phyloP scores from a whole-genome alignment of 1,140 invertebrate genomes.

The Drosophila jambulina region DNA sequence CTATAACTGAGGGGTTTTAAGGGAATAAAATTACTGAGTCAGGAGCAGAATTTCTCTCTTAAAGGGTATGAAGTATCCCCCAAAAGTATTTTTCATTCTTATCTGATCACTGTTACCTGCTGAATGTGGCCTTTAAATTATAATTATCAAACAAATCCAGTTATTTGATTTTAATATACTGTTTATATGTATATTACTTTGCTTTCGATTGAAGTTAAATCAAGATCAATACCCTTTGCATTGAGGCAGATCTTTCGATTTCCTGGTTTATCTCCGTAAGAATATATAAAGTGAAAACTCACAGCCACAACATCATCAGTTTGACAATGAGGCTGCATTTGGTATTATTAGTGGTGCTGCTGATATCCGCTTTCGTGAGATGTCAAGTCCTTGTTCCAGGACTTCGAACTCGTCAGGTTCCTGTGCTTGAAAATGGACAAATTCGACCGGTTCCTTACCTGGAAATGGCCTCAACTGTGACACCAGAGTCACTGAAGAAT shows the following conservation, averaged over 20 bases:
- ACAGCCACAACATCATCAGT: not conserved
- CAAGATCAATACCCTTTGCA: slow-evolving; percentile 9
- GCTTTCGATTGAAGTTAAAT: slow-evolving; percentile 1
- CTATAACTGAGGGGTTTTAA: too few relatives aligned
- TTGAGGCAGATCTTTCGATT: not conserved
- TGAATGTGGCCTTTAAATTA: not conserved
- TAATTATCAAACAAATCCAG: slow-evolving; percentile 11
- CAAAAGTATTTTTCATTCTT: not conserved
- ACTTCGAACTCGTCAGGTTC: not conserved
- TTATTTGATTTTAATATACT: not conserved
- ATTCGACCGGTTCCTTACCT: not conserved
- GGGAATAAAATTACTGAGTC: not conserved
- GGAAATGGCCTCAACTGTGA: slow-evolving; percentile 8
- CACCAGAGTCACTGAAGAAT: not conserved
- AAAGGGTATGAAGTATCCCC: not conserved
- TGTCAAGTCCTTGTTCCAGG: slow-evolving; percentile 3
- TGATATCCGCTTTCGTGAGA: not conserved
- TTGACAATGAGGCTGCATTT: not conserved
- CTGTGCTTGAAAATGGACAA: slow-evolving; percentile 14
- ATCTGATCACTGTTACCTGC: not conserved
- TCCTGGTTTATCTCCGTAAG: slow-evolving; percentile 1
- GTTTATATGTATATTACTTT: not conserved
- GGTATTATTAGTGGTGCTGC: slow-evolving; percentile 3
- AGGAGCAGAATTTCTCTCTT: not conserved
- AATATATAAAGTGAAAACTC: slow-evolving; percentile 7